Percentiles rank a stretch among this genome's conserved stretches.
These are phyloP conservation scores for Hylaea fasciaria DNA, from an alignment of 2,888 invertebrate species.

Conservation along the genomic window DNA sequence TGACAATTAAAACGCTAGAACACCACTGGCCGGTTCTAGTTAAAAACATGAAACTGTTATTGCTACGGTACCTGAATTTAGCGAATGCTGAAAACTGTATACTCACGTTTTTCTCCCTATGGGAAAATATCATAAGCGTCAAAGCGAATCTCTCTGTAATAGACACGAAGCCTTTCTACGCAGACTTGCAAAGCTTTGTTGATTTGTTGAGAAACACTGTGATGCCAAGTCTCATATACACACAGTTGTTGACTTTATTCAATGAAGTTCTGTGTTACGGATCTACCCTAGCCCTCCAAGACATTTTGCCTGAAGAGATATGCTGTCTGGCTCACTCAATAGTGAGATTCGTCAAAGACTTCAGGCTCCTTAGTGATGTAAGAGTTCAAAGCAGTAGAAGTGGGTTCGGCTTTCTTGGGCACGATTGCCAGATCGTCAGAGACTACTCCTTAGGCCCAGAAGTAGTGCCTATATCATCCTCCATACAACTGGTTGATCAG, in stretches of 20 bases:
- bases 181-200: slow-evolving; percentile 92
- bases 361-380: slow-evolving; percentile 88
- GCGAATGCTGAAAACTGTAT: slow-evolving; percentile 88
- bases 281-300: slow-evolving; percentile 94
- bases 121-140: slow-evolving; percentile 96
- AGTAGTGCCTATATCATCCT: slow-evolving; percentile 64
- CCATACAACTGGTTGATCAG: slow-evolving; percentile 76
- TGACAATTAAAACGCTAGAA: slow-evolving; percentile 93
- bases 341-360: slow-evolving; percentile 94
- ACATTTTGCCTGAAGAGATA: slow-evolving; percentile 94
- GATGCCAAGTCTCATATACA: slow-evolving; percentile 93
- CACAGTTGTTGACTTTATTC: slow-evolving; percentile 92
- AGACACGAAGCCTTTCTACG: slow-evolving; percentile 95
- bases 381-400: slow-evolving; percentile 74
- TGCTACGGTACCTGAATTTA: slow-evolving; percentile 84
- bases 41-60: slow-evolving; percentile 86
- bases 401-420: slow-evolving; percentile 78
- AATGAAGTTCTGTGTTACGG: slow-evolving; percentile 97
- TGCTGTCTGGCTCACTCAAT: slow-evolving; percentile 94
- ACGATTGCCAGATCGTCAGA: slow-evolving; percentile 69
- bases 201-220: slow-evolving; percentile 87
- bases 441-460: slow-evolving; percentile 73
- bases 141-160: slow-evolving; percentile 95
- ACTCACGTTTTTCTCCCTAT: slow-evolving; percentile 92
- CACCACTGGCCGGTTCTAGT: slow-evolving; percentile 94